Conservation (phyloP, 2,113 vertebrate species). For the Myiopsitta monachus region DNA sequence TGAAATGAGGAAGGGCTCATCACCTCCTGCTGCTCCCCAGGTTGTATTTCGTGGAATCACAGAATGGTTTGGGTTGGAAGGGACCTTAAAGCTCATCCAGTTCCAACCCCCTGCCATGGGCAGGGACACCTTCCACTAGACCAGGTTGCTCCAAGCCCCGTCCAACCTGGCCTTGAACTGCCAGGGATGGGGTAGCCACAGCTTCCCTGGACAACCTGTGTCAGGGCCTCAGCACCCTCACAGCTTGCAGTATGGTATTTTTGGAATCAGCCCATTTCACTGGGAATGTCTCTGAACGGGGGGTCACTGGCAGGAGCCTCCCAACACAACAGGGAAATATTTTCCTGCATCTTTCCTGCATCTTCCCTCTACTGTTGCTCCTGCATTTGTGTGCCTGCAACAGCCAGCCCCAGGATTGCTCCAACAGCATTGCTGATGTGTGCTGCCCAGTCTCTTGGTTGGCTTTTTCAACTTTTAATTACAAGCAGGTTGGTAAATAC, state of each 20-base stretch:
- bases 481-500: background rate
- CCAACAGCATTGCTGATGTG: background rate
- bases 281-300: background rate
- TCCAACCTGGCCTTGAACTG: background rate
- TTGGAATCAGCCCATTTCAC: background rate
- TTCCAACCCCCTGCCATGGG: background rate
- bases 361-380: background rate
- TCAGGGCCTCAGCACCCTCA: background rate
- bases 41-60: background rate
- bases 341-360: background rate
- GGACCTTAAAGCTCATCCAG: background rate
- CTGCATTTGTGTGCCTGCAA: background rate
- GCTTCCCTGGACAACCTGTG: background rate
- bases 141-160: background rate
- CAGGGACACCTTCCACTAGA: too few species aligned
- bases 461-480: background rate
- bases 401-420: background rate
- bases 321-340: rapidly evolving
- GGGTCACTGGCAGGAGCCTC: background rate
- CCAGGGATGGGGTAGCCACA: background rate
- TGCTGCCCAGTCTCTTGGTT: background rate
- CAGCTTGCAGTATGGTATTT: background rate
- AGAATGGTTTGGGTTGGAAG: background rate
- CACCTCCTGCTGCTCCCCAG: background rate
- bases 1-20: background rate